These are phyloP conservation scores for Conus betulinus DNA, from an alignment of 1,140 invertebrate genomes.

Conservation along the genomic window DNA sequence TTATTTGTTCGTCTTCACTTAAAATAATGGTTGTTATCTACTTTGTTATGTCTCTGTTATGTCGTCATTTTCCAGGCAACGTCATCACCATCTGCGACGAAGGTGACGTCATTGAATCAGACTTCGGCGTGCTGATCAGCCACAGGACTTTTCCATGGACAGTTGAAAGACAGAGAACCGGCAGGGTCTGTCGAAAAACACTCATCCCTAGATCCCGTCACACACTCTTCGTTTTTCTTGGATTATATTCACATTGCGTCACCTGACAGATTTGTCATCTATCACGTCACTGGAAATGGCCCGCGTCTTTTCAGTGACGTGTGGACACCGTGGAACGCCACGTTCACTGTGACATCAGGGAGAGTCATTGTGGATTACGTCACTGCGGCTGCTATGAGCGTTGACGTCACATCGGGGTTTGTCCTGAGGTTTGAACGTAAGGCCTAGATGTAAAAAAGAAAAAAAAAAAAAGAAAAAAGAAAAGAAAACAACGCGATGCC, in stretches of 20 bases:
- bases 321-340: background rate
- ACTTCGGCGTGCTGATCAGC: background rate
- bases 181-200: background rate
- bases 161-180: background rate
- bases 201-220: background rate
- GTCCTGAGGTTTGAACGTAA: conserved; percentile 23
- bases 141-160: background rate
- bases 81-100: conserved; percentile 5
- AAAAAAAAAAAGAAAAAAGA: too few species aligned
- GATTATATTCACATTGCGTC: background rate
- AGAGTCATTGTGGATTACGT: conserved; percentile 16
- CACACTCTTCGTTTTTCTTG: background rate
- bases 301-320: background rate
- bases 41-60: too few species aligned
- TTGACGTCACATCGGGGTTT: background rate
- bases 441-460: background rate
- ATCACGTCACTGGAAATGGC: background rate
- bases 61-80: background rate
- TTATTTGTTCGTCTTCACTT: too few species aligned
- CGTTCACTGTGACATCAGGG: conserved; percentile 17
- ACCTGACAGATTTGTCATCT: background rate
- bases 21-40: too few species aligned
- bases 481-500: too few species aligned
- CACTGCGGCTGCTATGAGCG: background rate
- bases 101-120: background rate